These are phyloP conservation scores for Lepidurus couesii DNA, from an alignment of 1,140 invertebrate species.

Conservation along the genomic window DNA sequence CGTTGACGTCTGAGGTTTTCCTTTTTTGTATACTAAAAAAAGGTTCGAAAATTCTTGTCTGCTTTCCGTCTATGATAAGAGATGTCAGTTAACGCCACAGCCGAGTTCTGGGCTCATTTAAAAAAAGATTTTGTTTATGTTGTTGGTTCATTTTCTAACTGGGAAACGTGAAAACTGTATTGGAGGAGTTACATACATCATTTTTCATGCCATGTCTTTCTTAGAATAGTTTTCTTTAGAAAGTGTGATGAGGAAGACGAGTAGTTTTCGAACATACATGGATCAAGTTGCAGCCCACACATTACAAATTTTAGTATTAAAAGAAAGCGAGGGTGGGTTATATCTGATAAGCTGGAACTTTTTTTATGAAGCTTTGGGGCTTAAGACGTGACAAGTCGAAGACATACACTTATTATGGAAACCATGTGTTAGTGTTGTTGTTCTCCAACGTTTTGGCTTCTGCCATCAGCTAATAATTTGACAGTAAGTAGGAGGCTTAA, in stretches of 20 bases:
- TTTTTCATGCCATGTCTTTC: not conserved
- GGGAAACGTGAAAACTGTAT: not conserved
- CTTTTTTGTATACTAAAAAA: not conserved
- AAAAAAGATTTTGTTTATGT: not conserved
- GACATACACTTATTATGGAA: too few relatives aligned
- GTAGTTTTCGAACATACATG: too few relatives aligned
- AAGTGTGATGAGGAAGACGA: not conserved
- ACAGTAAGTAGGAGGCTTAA: too few relatives aligned
- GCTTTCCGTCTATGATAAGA: not conserved
- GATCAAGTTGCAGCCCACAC: too few relatives aligned
- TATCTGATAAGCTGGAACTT: too few relatives aligned
- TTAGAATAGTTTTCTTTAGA: not conserved
- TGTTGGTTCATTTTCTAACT: not conserved
- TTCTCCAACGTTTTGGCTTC: too few relatives aligned
- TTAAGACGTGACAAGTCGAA: too few relatives aligned
- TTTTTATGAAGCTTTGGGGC: too few relatives aligned
- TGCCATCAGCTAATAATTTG: too few relatives aligned
- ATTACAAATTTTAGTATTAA: too few relatives aligned
- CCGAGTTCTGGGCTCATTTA: not conserved
- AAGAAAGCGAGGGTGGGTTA: too few relatives aligned
- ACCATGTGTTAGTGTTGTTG: too few relatives aligned
- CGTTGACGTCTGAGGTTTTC: not conserved
- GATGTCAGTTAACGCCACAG: not conserved
- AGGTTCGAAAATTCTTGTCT: not conserved
- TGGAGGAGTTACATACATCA: not conserved